Evolutionary conservation across 2,888 invertebrate genomes (phyloP), one percentile per base, ranked within the genome.

Genomic region (Mycalesis mineus): DNA sequence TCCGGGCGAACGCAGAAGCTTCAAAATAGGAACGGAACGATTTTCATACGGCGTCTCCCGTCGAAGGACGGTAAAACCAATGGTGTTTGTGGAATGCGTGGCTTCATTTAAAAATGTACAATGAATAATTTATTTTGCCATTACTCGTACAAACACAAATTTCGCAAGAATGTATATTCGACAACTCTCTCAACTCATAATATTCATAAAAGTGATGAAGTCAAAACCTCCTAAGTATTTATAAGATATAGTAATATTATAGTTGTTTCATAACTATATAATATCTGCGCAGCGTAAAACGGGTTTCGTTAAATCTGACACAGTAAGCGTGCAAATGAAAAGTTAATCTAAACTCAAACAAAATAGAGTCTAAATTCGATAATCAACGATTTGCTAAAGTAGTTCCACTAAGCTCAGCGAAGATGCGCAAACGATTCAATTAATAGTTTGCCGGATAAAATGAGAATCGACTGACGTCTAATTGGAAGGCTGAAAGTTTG

Each of bases 401-500:
- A 47, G 51, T 31, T 40, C 15, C 48, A 47, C 59, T 47, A 52
- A 62, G 60, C 59, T 45, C 58, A 64, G 51, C 61, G 39, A 29
- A 15, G 63, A 63, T 57, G 62, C 60, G 60, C 55, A 57, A 65
- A 62, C 60, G 61, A 68, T 65, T 65, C 58, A 65, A 63, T 66
- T 64, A 64, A 64, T 65, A 61, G 58, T 61, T 55, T 57, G 55
- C 56, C 58, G 45, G 58, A 60, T 62, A 63, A 60, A 67, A 63
- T 58, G 41, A 53, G 51, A 63, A 65, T 64, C 65, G 58, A 64
- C 59, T 63, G 61, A 57, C 59, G 52, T 55, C 64, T 66, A 67
- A 67, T 65, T 64, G 65, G 55, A 64, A 60, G 56, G 56, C 57
- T 52, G 40, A 44, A 55, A 45, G 61, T 67, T 65, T 64, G 59